A percentile compares a stretch with the other conserved stretches of the same genome.
phyloP scores from a whole-genome alignment of 2,113 vertebrate genomes.

The Callocephalon fimbriatum region DNA sequence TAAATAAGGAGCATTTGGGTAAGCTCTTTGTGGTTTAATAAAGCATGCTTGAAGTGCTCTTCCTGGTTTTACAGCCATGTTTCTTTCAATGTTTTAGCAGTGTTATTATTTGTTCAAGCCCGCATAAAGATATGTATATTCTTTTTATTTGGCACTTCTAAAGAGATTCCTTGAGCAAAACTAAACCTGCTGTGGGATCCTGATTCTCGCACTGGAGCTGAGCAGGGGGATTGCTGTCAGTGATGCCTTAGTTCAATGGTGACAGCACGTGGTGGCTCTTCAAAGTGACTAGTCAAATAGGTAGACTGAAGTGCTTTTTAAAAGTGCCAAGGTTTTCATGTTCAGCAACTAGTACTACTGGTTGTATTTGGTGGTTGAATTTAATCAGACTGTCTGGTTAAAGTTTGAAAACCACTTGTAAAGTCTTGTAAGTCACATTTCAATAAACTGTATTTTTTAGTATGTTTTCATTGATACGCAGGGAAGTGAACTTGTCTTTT shows the following conservation, averaged over 20 bases:
- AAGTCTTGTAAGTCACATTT: background rate
- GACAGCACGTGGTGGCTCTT: background rate
- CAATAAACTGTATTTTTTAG: background rate
- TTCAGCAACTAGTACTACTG: background rate
- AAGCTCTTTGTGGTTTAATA: background rate
- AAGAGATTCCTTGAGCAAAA: conserved; percentile 27
- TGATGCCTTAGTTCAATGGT: background rate
- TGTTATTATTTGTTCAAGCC: background rate
- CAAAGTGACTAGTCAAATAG: background rate
- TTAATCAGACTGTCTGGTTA: background rate
- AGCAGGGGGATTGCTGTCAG: background rate
- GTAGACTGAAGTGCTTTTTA: background rate
- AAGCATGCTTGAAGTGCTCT: background rate
- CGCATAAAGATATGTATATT: accelerated
- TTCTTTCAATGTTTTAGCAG: background rate
- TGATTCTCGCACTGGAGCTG: background rate
- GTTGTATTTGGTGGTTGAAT: background rate
- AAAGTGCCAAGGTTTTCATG: background rate
- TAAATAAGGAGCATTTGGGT: background rate
- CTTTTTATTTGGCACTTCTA: background rate
- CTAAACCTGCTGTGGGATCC: background rate
- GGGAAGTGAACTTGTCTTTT: background rate
- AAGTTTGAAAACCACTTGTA: background rate
- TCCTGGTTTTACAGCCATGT: background rate
- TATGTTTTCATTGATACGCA: background rate